Percentiles rank a stretch among this genome's conserved stretches.
Evolutionary conservation across 2,797 vertebrate genomes (phyloP).

Genomic region (Eulemur mongoz): DNA sequence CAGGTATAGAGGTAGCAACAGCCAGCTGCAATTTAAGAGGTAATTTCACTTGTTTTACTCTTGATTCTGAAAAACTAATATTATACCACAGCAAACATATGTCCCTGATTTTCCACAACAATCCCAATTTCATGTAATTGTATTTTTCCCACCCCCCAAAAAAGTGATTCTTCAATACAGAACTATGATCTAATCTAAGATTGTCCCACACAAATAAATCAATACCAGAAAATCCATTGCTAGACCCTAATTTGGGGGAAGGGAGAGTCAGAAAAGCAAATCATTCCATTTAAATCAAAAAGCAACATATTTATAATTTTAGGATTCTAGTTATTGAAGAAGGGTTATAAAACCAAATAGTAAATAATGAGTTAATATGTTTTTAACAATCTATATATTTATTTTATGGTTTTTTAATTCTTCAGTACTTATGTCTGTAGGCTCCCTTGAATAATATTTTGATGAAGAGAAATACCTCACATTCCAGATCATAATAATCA

Average conservation of each 20-base stretch:
- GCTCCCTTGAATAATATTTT: neutral
- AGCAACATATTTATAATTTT: conserved; percentile 23
- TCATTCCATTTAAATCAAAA: conserved; percentile 19
- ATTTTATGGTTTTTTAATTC: conserved; percentile 23
- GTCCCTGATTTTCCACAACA: conserved; percentile 52
- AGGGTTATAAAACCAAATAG: neutral
- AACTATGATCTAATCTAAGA: conserved; percentile 47
- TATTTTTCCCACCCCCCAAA: neutral
- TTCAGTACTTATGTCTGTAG: neutral
- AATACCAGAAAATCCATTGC: conserved; percentile 47
- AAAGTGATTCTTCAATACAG: conserved; percentile 38
- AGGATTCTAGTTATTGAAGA: neutral
- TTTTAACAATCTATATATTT: neutral
- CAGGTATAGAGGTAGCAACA: neutral
- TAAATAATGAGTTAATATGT: neutral
- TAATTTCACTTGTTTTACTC: conserved; percentile 29
- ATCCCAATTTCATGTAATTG: conserved; percentile 6
- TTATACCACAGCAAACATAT: conserved; percentile 34
- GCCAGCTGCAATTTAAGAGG: neutral
- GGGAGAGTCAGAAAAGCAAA: neutral
- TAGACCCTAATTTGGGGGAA: neutral
- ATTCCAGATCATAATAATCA: neutral
- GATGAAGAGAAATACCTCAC: neutral
- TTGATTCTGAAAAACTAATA: conserved; percentile 40
- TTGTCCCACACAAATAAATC: conserved; percentile 49